phyloP scores from a whole-genome alignment of 2,113 vertebrate genomes.

The Aegithalos caudatus region DNA sequence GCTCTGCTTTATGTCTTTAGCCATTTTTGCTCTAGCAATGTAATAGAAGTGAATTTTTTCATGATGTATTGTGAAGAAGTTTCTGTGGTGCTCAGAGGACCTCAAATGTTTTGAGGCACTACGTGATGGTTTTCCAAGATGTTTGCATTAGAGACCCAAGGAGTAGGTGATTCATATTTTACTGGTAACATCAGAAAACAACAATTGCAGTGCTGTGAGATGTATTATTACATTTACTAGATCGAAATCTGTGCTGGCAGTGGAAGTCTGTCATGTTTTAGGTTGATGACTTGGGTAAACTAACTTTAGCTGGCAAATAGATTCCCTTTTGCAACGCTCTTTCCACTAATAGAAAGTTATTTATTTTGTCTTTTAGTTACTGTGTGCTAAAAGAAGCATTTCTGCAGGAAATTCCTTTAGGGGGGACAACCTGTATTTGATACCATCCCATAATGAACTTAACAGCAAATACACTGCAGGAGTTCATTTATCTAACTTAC shows the following conservation, averaged over 20 bases:
- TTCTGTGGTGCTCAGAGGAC: background rate
- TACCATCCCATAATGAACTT: conserved; percentile 48
- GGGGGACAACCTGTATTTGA: conserved; percentile 22
- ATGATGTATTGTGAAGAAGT: background rate
- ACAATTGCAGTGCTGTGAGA: background rate
- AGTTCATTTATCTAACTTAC: conserved; percentile 57
- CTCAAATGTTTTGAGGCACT: background rate
- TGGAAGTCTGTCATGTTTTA: background rate
- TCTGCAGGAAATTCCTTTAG: conserved; percentile 37
- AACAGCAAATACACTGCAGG: conserved; percentile 39
- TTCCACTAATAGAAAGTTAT: background rate
- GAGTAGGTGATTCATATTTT: background rate
- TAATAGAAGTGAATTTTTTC: background rate
- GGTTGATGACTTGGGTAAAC: background rate
- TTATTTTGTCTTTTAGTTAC: background rate
- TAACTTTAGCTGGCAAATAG: background rate
- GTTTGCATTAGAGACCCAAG: background rate
- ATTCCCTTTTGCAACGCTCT: background rate
- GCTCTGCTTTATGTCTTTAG: background rate
- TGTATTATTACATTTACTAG: background rate
- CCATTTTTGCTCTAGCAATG: background rate
- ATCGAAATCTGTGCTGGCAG: background rate
- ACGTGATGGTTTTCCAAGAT: background rate
- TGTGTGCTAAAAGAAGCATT: background rate
- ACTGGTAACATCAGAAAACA: background rate